Conservation (phyloP, 2,113 vertebrate species). For the Lampris incognitus region DNA sequence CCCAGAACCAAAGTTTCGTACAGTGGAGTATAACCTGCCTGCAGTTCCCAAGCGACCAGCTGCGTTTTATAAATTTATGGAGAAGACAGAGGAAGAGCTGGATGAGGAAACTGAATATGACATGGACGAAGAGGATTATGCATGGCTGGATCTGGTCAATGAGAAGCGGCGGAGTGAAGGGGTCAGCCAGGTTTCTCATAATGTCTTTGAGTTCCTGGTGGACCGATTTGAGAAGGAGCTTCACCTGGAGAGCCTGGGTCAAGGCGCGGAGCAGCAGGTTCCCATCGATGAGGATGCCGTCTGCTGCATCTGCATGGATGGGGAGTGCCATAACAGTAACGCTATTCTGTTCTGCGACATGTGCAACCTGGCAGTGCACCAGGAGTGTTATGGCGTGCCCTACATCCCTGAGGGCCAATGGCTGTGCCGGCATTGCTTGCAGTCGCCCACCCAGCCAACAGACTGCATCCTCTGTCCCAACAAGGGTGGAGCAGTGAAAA, state of each 20-base stretch:
- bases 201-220: slow-evolving; percentile 96
- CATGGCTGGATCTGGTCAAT: slow-evolving; percentile 96
- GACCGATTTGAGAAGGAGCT: slow-evolving; percentile 97
- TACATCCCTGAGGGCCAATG: slow-evolving; percentile 98
- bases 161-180: slow-evolving; percentile 91
- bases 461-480: slow-evolving; percentile 96
- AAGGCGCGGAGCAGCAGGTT: slow-evolving; percentile 86
- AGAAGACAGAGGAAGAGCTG: slow-evolving; percentile 94
- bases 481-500: slow-evolving; percentile 96
- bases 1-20: slow-evolving; percentile 90
- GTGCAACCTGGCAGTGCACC: slow-evolving; percentile 97
- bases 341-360: slow-evolving; percentile 96
- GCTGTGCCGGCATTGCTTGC: slow-evolving; percentile 96
- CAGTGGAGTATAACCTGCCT: slow-evolving; percentile 95
- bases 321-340: slow-evolving; percentile 96
- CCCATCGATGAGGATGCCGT: slow-evolving; percentile 94
- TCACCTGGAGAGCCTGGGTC: slow-evolving; percentile 91
- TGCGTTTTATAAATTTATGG: slow-evolving; percentile 89
- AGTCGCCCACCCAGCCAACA: slow-evolving; percentile 87
- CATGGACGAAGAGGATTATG: slow-evolving; percentile 98
- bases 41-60: slow-evolving; percentile 88
- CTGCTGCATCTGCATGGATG: slow-evolving; percentile 96
- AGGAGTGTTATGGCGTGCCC: slow-evolving; percentile 99
- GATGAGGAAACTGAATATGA: slow-evolving; percentile 98
- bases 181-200: slow-evolving; percentile 90